phyloP scores from a whole-genome alignment of 2,113 vertebrate genomes.

The Leucopternis melanops region DNA sequence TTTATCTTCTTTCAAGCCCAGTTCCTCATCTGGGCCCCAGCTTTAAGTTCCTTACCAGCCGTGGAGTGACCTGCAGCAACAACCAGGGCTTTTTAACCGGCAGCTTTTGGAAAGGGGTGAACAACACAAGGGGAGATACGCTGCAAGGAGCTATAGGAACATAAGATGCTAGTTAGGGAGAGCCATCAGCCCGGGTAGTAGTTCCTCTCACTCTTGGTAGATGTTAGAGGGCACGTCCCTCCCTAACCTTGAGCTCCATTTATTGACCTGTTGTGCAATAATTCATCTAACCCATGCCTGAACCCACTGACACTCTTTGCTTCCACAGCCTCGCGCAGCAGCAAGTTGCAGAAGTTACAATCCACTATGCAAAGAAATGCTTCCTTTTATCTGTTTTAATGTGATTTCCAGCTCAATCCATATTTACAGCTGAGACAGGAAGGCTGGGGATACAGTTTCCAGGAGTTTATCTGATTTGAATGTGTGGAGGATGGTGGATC shows the following conservation, averaged over 20 bases:
- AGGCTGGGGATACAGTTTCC: not conserved
- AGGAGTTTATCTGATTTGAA: not conserved
- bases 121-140: not conserved
- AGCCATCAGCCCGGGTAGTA: not conserved
- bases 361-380: not conserved
- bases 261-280: not conserved
- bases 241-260: not conserved
- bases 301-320: not conserved
- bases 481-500: not conserved
- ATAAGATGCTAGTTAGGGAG: not conserved
- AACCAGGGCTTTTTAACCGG: not conserved
- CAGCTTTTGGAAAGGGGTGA: not conserved
- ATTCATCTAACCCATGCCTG: not conserved
- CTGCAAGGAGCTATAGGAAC: not conserved
- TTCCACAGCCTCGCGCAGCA: not conserved
- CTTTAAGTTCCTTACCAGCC: not conserved
- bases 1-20: not conserved
- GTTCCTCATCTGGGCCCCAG: not conserved
- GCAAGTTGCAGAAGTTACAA: not conserved
- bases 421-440: not conserved
- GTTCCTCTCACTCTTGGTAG: not conserved
- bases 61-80: not conserved
- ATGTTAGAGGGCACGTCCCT: not conserved
- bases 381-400: not conserved
- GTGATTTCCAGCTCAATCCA: not conserved